phyloP scores from a whole-genome alignment of 2,888 invertebrate genomes.

The Drosophila paramelanica region DNA sequence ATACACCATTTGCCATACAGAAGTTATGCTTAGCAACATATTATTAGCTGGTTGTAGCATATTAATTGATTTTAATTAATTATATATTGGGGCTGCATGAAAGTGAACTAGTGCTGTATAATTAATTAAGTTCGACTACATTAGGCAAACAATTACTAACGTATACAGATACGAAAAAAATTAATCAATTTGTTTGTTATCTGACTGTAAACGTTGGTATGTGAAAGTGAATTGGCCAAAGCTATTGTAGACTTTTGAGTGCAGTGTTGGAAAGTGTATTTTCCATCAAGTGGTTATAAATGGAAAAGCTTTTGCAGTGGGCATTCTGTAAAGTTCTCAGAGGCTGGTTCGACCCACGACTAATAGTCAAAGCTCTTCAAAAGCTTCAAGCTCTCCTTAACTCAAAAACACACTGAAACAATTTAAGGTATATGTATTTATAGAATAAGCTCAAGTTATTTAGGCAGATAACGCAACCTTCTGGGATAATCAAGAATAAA shows the following conservation, averaged over 20 bases:
- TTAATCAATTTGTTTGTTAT: not conserved
- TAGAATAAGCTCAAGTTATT: not conserved
- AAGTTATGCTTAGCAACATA: not conserved
- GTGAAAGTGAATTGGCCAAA: not conserved
- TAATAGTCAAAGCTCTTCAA: conserved; percentile 13
- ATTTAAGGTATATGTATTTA: not conserved
- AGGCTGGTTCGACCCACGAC: not conserved
- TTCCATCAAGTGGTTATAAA: too few relatives aligned
- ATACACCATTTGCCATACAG: not conserved
- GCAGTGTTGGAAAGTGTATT: conserved; percentile 9
- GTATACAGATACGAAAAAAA: not conserved
- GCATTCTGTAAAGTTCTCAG: conserved; percentile 10
- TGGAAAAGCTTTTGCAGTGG: not conserved
- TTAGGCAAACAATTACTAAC: conserved; percentile 19
- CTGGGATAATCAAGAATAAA: not conserved
- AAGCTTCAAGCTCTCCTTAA: conserved; percentile 8
- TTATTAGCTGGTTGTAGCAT: conserved; percentile 34
- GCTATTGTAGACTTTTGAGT: not conserved
- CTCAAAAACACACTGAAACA: not conserved
- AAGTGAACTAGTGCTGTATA: conserved; percentile 42
- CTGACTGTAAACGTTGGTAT: not conserved
- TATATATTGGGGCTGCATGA: conserved; percentile 37
- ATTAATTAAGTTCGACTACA: conserved; percentile 51
- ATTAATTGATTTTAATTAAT: conserved; percentile 65
- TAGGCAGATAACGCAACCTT: not conserved